phyloP scores from a whole-genome alignment of 2,113 vertebrate species.

The Mormyrus lacerda region DNA sequence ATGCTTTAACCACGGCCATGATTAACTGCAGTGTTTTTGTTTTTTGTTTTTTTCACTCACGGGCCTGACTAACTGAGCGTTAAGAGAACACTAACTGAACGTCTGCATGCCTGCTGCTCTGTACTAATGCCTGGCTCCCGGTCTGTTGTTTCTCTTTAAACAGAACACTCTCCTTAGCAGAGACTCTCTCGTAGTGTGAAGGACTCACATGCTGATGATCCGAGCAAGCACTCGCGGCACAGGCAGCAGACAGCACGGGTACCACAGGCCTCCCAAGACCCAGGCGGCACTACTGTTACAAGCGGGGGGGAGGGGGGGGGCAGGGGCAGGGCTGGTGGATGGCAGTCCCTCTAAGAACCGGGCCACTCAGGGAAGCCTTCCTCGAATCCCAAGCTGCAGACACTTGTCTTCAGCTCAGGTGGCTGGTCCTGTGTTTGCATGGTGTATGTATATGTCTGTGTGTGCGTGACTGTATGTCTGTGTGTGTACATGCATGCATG shows the following conservation, averaged over 20 bases:
- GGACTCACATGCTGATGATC: neutral
- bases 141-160: conserved; percentile 22
- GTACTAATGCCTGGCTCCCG: conserved; percentile 6
- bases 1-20: neutral
- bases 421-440: neutral
- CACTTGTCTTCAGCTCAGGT: neutral
- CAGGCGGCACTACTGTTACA: neutral
- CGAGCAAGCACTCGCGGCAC: neutral
- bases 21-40: neutral
- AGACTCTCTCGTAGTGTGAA: conserved; percentile 64
- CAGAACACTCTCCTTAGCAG: conserved; percentile 63
- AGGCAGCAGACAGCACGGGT: neutral
- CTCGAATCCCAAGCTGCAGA: neutral
- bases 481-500: neutral
- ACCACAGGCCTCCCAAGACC: neutral
- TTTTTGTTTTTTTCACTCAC: neutral
- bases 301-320: neutral
- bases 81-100: neutral
- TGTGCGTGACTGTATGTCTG: neutral
- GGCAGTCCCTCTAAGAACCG: neutral
- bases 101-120: conserved; percentile 10
- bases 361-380: neutral
- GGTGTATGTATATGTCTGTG: neutral
- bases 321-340: neutral
- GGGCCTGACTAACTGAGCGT: conserved; percentile 3